Evolutionary conservation across 1,140 invertebrate species (phyloP).

Genomic region (Atta colombica): DNA sequence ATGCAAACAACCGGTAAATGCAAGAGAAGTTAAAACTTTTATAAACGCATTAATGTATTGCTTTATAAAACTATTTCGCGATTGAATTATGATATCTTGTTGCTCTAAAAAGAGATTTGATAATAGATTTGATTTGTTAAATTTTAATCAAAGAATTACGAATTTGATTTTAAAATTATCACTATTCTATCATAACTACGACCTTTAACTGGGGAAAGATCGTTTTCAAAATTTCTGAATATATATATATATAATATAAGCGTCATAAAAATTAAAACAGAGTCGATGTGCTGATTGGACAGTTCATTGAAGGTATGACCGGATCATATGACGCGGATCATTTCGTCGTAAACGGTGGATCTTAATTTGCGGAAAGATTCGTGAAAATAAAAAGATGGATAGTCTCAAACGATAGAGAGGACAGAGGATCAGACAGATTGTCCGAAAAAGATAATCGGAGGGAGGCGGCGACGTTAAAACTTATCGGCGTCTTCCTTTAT

Average conservation of each 20-base stretch:
- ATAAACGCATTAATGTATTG: conserved; percentile 12
- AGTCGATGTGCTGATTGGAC: background rate
- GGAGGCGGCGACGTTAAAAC: conserved; percentile 55
- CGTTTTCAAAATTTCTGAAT: background rate
- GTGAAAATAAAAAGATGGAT: conserved; percentile 47
- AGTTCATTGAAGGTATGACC: background rate
- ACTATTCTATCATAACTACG: background rate
- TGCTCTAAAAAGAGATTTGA: background rate
- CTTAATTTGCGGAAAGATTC: conserved; percentile 33
- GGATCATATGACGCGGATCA: background rate
- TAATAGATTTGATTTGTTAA: background rate
- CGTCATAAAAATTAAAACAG: background rate
- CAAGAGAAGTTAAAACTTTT: conserved; percentile 24
- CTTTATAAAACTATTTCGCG: background rate
- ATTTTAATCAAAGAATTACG: background rate
- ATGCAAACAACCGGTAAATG: background rate
- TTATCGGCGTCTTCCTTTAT: conserved; percentile 61
- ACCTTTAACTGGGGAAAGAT: background rate
- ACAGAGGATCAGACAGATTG: conserved; percentile 8
- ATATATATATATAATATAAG: background rate
- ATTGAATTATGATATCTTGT: conserved; percentile 15
- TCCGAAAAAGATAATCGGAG: conserved; percentile 46
- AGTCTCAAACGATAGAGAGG: background rate
- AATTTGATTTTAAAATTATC: background rate
- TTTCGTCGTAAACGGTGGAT: conserved; percentile 34